Evolutionary conservation across 2,797 vertebrate genomes (phyloP).

Genomic region (Rhinichthys osculus): DNA sequence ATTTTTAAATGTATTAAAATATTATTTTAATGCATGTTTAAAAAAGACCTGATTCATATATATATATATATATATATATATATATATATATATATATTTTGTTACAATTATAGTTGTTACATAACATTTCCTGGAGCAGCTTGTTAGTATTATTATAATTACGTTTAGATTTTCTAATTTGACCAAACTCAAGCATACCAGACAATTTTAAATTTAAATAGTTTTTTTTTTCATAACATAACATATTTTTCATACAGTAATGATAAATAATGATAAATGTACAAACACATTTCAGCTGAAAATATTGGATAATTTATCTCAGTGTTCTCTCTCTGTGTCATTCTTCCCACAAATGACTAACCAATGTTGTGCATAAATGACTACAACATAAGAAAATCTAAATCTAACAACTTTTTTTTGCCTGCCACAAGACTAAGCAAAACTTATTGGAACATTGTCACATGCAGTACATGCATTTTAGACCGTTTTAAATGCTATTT

Average conservation of each 20-base stretch:
- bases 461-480: not conserved
- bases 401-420: too few relatives aligned
- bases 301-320: not conserved
- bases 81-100: too few relatives aligned
- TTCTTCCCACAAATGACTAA: not conserved
- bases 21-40: too few relatives aligned
- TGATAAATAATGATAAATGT: not conserved
- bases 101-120: too few relatives aligned
- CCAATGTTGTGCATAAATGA: not conserved
- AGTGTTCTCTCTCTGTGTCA: not conserved
- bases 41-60: too few relatives aligned
- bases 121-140: not conserved
- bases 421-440: not conserved
- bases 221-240: not conserved
- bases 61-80: too few relatives aligned
- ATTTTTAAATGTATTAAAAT: too few relatives aligned
- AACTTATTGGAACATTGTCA: not conserved
- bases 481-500: slow-evolving; percentile 19
- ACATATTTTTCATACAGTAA: not conserved
- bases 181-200: not conserved
- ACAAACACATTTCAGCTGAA: not conserved
- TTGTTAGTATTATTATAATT: not conserved
- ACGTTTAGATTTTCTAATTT: not conserved
- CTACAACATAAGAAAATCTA: not conserved
- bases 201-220: not conserved